Conservation (phyloP, 2,888 invertebrate genomes). For the Apotomis capreana region DNA sequence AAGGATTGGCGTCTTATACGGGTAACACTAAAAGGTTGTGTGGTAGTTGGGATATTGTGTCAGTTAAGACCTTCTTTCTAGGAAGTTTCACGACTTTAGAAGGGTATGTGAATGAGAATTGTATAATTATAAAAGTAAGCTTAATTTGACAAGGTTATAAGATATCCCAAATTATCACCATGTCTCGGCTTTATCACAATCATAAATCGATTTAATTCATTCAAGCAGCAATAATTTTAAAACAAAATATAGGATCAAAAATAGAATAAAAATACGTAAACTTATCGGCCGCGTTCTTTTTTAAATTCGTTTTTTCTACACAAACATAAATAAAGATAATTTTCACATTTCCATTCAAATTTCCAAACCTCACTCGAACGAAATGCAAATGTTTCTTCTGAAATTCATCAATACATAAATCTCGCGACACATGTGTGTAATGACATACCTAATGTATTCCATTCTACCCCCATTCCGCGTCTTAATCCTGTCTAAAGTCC, state of each 20-base stretch:
- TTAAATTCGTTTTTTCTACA: neutral
- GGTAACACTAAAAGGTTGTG: neutral
- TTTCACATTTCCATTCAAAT: constrained; percentile 12
- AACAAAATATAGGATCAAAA: no score
- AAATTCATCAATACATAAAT: constrained; percentile 16
- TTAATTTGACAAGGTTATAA: no score
- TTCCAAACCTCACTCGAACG: neutral
- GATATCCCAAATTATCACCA: no score
- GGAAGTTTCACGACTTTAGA: no score
- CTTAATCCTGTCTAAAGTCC: constrained; percentile 22
- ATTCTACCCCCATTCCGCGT: neutral
- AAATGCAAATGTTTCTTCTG: neutral
- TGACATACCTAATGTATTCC: constrained; percentile 10
- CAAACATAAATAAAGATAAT: neutral
- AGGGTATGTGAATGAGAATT: no score
- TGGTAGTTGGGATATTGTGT: neutral
- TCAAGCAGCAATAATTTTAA: no score
- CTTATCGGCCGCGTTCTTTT: neutral
- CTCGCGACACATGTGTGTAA: neutral
- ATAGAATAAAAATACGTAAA: neutral
- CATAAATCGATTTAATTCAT: no score
- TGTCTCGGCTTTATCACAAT: no score
- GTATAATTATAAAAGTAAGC: no score
- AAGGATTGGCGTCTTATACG: constrained; percentile 6
- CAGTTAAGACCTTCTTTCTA: neutral